A percentile compares a stretch with the other conserved stretches of the same genome.
These are phyloP conservation scores for Pachyramphus minor DNA, from an alignment of 2,113 vertebrate genomes.

Conservation along the genomic window DNA sequence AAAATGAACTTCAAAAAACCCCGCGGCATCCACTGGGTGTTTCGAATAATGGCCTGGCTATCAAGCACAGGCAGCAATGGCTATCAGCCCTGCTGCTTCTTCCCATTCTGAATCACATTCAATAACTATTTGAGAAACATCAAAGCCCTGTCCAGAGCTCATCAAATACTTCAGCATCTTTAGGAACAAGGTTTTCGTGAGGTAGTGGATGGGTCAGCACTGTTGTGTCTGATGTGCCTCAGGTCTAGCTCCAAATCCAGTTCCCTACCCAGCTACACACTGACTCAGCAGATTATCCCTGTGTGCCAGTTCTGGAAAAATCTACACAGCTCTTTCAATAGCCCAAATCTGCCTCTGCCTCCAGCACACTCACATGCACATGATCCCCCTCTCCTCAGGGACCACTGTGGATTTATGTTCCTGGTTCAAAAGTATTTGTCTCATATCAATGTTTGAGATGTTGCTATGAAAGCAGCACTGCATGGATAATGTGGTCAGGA, in stretches of 20 bases:
- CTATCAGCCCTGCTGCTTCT: background rate
- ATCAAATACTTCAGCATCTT: background rate
- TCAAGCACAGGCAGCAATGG: background rate
- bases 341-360: background rate
- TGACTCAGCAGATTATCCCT: background rate
- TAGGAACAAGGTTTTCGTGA: background rate
- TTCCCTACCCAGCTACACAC: background rate
- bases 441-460: background rate
- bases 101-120: background rate
- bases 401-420: background rate
- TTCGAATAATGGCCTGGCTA: background rate
- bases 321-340: background rate
- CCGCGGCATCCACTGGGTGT: fast-evolving
- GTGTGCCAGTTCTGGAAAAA: background rate
- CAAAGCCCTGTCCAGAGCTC: background rate
- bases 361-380: background rate
- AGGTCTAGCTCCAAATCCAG: background rate
- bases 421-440: background rate
- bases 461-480: background rate
- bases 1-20: background rate
- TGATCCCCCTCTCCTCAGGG: fast-evolving
- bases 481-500: background rate
- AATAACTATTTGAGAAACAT: background rate
- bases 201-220: background rate
- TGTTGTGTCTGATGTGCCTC: background rate